Conservation (phyloP, 2,888 invertebrate genomes). For the Smittia aterrima region DNA sequence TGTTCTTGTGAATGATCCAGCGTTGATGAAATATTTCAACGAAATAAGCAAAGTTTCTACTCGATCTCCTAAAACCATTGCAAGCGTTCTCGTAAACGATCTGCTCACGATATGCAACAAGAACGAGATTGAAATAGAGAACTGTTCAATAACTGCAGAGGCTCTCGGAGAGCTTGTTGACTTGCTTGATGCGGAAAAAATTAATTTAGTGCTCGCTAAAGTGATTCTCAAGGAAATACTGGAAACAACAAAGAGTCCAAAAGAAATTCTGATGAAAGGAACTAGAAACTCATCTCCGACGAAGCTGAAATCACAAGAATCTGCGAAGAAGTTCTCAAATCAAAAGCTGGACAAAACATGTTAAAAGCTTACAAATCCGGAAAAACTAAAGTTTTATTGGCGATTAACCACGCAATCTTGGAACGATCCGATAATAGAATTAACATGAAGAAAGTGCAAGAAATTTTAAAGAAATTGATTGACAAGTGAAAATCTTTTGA, state of each 20-base stretch:
- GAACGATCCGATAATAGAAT: constrained; percentile 62
- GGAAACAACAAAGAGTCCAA: constrained; percentile 51
- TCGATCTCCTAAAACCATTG: constrained; percentile 60
- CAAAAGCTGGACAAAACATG: constrained; percentile 62
- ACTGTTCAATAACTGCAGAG: constrained; percentile 57
- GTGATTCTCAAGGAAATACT: constrained; percentile 57
- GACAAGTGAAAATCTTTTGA: too few species aligned
- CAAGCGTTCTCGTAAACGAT: constrained; percentile 70
- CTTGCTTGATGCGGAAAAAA: constrained; percentile 59
- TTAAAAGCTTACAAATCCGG: constrained; percentile 67
- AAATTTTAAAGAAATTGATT: constrained; percentile 59
- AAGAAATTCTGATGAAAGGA: constrained; percentile 61
- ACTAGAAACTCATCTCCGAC: constrained; percentile 66
- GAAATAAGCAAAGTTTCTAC: constrained; percentile 54
- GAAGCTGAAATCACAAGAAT: constrained; percentile 58
- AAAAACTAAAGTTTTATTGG: constrained; percentile 66
- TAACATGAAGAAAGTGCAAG: constrained; percentile 64
- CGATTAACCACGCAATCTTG: constrained; percentile 62
- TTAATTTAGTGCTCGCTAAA: constrained; percentile 63
- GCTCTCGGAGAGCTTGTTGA: constrained; percentile 64
- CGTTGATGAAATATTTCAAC: constrained; percentile 56
- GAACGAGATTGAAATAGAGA: constrained; percentile 58
- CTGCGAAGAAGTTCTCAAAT: constrained; percentile 60
- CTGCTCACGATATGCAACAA: constrained; percentile 67
- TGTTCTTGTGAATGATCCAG: constrained; percentile 66